Evolutionary conservation across 2,888 invertebrate genomes (phyloP).

Genomic region (Saturnia japonica): DNA sequence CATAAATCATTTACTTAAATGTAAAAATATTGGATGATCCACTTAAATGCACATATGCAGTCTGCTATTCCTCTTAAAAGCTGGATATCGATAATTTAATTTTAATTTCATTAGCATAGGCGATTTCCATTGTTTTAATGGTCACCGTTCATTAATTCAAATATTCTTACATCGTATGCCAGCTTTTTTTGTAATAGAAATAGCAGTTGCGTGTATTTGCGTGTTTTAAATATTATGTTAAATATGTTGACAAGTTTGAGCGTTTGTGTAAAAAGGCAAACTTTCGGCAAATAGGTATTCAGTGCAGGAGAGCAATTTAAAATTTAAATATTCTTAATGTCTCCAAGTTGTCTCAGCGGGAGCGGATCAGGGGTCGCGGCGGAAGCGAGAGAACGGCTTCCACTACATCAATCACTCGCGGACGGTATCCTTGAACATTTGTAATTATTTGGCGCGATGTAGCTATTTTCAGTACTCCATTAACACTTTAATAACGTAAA

Average conservation of each 20-base stretch:
- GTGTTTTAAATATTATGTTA: constrained; percentile 37
- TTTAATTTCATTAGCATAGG: no score
- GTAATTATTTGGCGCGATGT: constrained; percentile 75
- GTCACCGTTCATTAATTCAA: no score
- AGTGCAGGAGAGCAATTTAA: constrained; percentile 79
- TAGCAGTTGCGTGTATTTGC: constrained; percentile 22
- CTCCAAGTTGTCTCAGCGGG: constrained; percentile 71
- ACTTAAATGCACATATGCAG: no score
- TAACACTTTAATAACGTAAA: constrained; percentile 32
- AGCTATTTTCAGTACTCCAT: constrained; percentile 50
- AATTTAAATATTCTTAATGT: constrained; percentile 82
- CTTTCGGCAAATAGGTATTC: constrained; percentile 77
- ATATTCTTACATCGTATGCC: no score
- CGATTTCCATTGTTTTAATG: no score
- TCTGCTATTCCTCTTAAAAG: no score
- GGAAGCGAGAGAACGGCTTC: constrained; percentile 57
- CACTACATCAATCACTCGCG: constrained; percentile 82
- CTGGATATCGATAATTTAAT: no score
- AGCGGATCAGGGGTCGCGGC: constrained; percentile 39
- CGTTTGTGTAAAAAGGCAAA: constrained; percentile 57
- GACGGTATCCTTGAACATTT: constrained; percentile 78
- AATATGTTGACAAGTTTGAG: constrained; percentile 34
- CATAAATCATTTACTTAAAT: no score
- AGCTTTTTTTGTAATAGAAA: background rate
- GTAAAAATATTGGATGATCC: no score